Conservation (phyloP, 2,113 vertebrate genomes). For the Epinephelus fuscoguttatus region DNA sequence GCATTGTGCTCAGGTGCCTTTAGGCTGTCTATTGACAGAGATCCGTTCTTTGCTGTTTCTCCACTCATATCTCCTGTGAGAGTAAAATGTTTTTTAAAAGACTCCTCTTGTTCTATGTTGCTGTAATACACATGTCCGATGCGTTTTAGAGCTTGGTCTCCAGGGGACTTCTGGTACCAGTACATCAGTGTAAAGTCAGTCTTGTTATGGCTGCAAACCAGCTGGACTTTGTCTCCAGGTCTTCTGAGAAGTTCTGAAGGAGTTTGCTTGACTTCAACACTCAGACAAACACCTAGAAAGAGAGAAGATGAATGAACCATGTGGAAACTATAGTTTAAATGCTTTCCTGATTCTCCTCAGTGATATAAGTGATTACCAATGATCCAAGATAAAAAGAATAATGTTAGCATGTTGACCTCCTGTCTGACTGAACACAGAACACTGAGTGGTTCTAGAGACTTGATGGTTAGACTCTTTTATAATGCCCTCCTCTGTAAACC, state of each 20-base stretch:
- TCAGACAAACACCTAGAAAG: constrained; percentile 21
- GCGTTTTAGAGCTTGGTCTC: constrained; percentile 30
- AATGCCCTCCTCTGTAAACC: neutral
- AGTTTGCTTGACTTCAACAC: constrained; percentile 34
- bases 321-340: neutral
- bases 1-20: constrained; percentile 47
- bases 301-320: neutral
- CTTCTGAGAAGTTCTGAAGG: constrained; percentile 24
- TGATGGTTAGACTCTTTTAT: neutral
- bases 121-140: constrained; percentile 38
- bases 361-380: constrained; percentile 2
- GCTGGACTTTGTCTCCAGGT: constrained; percentile 30
- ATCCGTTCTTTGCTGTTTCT: constrained; percentile 13
- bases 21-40: constrained; percentile 19
- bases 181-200: constrained; percentile 15
- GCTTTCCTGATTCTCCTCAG: neutral
- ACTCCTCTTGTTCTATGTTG: fast-evolving
- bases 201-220: constrained; percentile 52
- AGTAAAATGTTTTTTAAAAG: constrained; percentile 44
- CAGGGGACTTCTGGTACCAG: constrained; percentile 53
- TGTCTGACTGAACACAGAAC: neutral
- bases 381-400: constrained; percentile 11
- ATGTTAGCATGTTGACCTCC: constrained; percentile 25
- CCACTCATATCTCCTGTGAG: constrained; percentile 48
- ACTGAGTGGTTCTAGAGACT: neutral